Evolutionary conservation across 2,113 vertebrate genomes (phyloP).

Genomic region (Ctenodactylus gundi): DNA sequence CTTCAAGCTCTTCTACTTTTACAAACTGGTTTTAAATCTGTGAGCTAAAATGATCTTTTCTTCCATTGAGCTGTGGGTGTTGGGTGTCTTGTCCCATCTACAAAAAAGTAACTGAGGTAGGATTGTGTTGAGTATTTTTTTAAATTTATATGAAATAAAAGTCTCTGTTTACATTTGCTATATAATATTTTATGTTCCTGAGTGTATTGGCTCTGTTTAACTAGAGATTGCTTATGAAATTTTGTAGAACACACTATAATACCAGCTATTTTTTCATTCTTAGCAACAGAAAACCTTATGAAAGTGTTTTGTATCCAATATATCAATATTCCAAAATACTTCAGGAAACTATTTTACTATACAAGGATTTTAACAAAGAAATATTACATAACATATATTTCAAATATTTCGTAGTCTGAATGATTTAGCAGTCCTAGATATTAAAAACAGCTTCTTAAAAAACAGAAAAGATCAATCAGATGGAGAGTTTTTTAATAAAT

Average conservation of each 20-base stretch:
- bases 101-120: no score
- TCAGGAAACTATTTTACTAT: accelerated
- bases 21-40: no score
- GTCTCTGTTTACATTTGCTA: neutral
- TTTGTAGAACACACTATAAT: neutral
- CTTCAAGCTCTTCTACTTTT: no score
- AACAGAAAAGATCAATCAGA: neutral
- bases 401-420: neutral
- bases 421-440: neutral
- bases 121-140: no score
- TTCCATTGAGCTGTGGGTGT: no score
- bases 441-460: neutral
- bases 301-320: neutral
- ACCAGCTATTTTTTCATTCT: neutral
- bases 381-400: neutral
- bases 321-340: neutral
- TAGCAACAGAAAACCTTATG: neutral
- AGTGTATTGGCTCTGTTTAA: neutral
- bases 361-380: neutral
- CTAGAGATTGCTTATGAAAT: neutral
- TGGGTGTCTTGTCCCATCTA: no score
- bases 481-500: neutral
- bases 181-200: neutral
- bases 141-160: no score
- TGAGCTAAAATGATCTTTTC: no score